Conservation (phyloP, 2,888 invertebrate genomes). For the Lithophane leautieri region DNA sequence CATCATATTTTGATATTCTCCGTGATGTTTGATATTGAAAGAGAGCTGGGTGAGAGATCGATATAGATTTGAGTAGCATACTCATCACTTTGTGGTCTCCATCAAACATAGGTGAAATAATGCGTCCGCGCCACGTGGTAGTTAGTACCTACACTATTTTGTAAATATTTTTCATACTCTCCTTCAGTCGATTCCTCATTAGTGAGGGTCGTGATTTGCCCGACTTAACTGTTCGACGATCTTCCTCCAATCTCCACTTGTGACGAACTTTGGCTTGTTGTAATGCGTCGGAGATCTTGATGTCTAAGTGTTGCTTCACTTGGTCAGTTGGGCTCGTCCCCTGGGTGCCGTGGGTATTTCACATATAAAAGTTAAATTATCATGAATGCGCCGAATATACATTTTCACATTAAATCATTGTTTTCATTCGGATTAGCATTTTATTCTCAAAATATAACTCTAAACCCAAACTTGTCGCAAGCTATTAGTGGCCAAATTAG, state of each 20-base stretch:
- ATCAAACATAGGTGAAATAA: not conserved
- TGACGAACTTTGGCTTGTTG: not conserved
- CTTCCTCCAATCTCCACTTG: not conserved
- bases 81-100: not conserved
- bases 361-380: no score
- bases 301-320: not conserved
- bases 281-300: not conserved
- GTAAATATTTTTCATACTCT: not conserved
- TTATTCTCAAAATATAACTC: constrained; percentile 15
- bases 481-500: constrained; percentile 30
- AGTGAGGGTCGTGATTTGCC: not conserved
- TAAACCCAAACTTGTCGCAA: constrained; percentile 6
- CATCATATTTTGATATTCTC: constrained; percentile 18
- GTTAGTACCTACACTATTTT: not conserved
- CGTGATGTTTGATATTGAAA: not conserved
- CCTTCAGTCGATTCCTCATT: not conserved
- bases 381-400: not conserved
- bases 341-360: not conserved
- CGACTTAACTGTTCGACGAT: no score
- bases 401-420: not conserved
- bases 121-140: no score
- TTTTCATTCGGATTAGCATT: not conserved
- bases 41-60: not conserved
- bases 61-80: not conserved
- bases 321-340: not conserved